Evolutionary conservation across 2,888 invertebrate genomes (phyloP).

Genomic region (Megalurothrips usitatus): DNA sequence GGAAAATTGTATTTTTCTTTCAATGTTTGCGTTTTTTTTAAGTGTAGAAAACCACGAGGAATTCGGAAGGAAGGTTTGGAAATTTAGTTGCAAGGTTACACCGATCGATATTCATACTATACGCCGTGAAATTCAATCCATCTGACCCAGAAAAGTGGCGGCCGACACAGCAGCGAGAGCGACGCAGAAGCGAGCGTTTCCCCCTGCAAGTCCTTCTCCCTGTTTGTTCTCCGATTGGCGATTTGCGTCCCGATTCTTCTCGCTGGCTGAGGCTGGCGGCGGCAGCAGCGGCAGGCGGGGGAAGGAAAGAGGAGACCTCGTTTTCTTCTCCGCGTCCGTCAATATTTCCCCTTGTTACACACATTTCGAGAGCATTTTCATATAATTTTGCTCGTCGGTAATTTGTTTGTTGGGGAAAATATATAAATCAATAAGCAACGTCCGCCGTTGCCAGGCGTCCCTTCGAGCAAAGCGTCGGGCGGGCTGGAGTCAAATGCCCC

Average conservation of each 20-base stretch:
- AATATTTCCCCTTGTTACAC: conserved; percentile 25
- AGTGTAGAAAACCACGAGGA: no score
- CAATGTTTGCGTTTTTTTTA: no score
- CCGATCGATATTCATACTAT: no score
- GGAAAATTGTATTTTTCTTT: no score
- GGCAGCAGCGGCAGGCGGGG: neutral
- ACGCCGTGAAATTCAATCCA: no score
- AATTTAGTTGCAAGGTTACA: no score
- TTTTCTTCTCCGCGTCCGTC: conserved; percentile 15
- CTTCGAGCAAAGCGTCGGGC: neutral
- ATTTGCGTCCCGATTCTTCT: conserved; percentile 12
- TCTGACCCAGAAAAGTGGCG: no score
- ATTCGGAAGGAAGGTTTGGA: no score
- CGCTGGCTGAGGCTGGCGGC: neutral
- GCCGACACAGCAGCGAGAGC: no score
- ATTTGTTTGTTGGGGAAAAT: conserved; percentile 20
- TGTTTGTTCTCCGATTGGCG: conserved; percentile 25
- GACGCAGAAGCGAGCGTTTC: neutral
- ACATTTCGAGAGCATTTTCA: conserved; percentile 25
- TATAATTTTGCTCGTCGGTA: conserved; percentile 20
- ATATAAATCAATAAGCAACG: conserved; percentile 18
- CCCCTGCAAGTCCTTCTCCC: neutral
- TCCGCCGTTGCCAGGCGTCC: neutral
- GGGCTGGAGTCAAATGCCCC: no score
- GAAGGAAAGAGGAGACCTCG: neutral